A percentile compares a stretch with the other conserved stretches of the same genome.
These are phyloP conservation scores for Rhopalosiphum nymphaeae DNA, from an alignment of 2,888 invertebrate genomes.

Conservation along the genomic window DNA sequence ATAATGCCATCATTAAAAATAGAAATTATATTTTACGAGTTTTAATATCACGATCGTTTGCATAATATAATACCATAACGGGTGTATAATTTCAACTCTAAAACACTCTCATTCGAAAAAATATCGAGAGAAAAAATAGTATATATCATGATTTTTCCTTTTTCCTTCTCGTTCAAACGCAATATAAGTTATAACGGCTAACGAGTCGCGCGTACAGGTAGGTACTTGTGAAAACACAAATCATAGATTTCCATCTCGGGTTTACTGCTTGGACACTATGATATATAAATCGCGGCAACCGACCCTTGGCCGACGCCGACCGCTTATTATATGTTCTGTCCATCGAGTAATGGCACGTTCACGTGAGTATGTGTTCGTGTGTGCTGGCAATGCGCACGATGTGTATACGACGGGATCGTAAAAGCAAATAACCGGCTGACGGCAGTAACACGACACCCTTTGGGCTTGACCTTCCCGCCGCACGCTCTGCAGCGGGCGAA, in stretches of 20 bases:
- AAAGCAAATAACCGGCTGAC: slow-evolving; percentile 12
- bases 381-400: neutral
- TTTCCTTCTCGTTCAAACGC: neutral
- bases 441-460: slow-evolving; percentile 32
- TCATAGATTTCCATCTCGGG: slow-evolving; percentile 20
- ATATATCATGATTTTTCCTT: neutral
- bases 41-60: neutral
- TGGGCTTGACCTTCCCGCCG: neutral
- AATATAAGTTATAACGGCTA: neutral
- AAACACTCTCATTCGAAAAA: neutral
- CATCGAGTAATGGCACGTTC: neutral
- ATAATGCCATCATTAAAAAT: neutral
- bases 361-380: neutral
- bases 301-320: neutral
- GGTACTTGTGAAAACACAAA: neutral
- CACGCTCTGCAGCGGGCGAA: neutral
- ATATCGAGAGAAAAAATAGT: neutral
- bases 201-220: neutral
- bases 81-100: no score
- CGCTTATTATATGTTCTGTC: slow-evolving; percentile 1
- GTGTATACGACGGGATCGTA: slow-evolving; percentile 17
- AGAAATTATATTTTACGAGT: neutral
- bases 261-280: neutral
- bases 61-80: no score
- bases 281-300: neutral